Base-by-base conservation (phyloP, 2,113 vertebrate genomes). In the Albula glossodonta region DNA sequence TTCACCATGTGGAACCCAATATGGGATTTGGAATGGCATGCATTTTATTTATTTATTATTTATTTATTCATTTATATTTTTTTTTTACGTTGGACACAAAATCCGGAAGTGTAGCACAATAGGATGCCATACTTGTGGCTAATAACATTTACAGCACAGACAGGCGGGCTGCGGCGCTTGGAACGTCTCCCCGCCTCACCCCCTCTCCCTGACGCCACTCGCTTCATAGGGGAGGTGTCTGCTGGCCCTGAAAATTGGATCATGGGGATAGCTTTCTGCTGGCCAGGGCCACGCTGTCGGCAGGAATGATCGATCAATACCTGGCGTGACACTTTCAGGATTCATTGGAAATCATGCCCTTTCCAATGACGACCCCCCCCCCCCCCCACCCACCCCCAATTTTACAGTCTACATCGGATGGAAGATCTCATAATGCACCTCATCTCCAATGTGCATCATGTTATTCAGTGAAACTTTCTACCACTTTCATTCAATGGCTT, bases 221-320 rank as follows among this genome's bases (percentile, higher is more conserved):
- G 93, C 94, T 94, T 91, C 92, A 93, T 89, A 95, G 86, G 90
- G 89, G 95, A 96, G 94, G 96, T 96, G 95, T 96, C 96, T 96
- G 94, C 91, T 92, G 96, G 93, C 95, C 95, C 96, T 95, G 96
- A 97, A 97, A 98, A 97, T 96, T 96, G 96, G 96, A 97, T 97
- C 96, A 96, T 94, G 95, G 95, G 95, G 96, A 97, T 92, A 94
- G 95, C 94, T 95, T 96, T 93, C 93, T 94, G 90, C 95, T 86
- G 90, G 96, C 94, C 96, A 92, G 78, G 91, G 95, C 94, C 94
- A 94, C 88, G 92, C 96, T 97, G 97, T 95, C 86, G 92, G 96
- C 96, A 96, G 95, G 96, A 94, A 96, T 96, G 89, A 96, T 96
- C 94, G 94, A 97, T 98, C 97, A 96, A 97, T 97, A 96, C 88